Evolutionary conservation across 2,113 vertebrate species (phyloP).

Genomic region (Tachysurus vachellii): DNA sequence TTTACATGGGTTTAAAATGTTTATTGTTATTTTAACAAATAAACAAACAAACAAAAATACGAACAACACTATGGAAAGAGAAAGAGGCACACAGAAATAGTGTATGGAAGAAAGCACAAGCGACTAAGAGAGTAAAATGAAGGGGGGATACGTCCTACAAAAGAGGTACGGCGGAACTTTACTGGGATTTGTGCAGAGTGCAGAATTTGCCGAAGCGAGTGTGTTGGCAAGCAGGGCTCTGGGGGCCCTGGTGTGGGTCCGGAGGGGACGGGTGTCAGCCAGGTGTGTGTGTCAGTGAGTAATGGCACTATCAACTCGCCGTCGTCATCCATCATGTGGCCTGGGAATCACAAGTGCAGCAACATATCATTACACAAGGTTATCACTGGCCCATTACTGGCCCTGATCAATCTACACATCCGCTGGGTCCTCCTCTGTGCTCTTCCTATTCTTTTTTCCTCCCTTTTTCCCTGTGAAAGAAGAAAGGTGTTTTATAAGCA

Average conservation of each 20-base stretch:
- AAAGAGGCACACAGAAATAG: not conserved
- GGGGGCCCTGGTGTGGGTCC: conserved; percentile 72
- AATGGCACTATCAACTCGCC: conserved; percentile 95
- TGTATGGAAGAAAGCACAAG: not conserved
- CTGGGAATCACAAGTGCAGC: conserved; percentile 82
- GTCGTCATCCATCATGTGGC: conserved; percentile 91
- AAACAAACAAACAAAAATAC: not conserved
- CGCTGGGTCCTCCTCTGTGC: conserved; percentile 55
- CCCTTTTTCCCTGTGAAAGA: conserved; percentile 3
- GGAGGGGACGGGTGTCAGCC: conserved; percentile 84
- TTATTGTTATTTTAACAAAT: not conserved
- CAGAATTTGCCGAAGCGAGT: conserved; percentile 67
- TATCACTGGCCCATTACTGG: conserved; percentile 83
- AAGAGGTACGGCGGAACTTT: conserved; percentile 69
- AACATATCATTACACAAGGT: conserved; percentile 94
- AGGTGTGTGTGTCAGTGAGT: conserved; percentile 91
- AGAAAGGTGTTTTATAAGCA: not conserved
- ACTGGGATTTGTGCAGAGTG: conserved; percentile 62
- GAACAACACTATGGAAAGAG: not conserved
- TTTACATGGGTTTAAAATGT: not conserved
- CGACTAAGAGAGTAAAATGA: conserved; percentile 12
- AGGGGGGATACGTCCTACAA: conserved; percentile 67
- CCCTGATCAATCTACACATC: conserved; percentile 84
- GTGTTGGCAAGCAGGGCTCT: conserved; percentile 76
- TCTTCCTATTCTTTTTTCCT: conserved; percentile 28